These are phyloP conservation scores for Cacoxenus indagator DNA, from an alignment of 2,888 invertebrate species.

Conservation along the genomic window DNA sequence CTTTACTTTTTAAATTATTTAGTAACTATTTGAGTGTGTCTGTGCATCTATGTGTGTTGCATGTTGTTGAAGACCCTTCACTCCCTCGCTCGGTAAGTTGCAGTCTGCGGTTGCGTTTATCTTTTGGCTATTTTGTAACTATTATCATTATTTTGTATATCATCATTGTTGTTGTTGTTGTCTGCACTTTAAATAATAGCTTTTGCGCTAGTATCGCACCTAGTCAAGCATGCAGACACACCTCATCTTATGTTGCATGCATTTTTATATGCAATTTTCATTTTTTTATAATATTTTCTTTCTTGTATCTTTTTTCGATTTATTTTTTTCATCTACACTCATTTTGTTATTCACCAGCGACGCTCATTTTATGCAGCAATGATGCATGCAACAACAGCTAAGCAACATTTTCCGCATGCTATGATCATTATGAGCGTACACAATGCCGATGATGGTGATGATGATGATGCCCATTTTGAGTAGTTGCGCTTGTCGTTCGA, in stretches of 20 bases:
- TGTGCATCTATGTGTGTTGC: not conserved
- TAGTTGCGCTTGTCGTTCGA: not conserved
- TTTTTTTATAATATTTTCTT: not conserved
- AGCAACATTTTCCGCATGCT: conserved; percentile 16
- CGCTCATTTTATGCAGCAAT: not conserved
- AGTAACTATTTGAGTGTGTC: not conserved
- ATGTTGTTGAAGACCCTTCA: not conserved
- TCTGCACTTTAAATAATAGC: not conserved
- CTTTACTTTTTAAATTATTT: not conserved
- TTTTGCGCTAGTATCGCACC: not conserved
- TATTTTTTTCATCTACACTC: not conserved
- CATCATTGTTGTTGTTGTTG: not conserved
- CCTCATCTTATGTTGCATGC: not conserved
- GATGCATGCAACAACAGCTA: not conserved
- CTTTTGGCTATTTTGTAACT: not conserved
- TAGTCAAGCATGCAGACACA: not conserved
- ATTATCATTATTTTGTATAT: not conserved
- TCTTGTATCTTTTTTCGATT: not conserved
- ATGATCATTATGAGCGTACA: not conserved
- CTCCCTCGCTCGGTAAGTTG: no score
- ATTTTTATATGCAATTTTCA: not conserved
- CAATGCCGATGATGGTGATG: not conserved
- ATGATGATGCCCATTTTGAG: not conserved
- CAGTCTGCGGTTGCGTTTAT: not conserved
- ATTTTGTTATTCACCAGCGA: no score